Evolutionary conservation across 2,113 vertebrate species (phyloP).

Genomic region (Talpa occidentalis): DNA sequence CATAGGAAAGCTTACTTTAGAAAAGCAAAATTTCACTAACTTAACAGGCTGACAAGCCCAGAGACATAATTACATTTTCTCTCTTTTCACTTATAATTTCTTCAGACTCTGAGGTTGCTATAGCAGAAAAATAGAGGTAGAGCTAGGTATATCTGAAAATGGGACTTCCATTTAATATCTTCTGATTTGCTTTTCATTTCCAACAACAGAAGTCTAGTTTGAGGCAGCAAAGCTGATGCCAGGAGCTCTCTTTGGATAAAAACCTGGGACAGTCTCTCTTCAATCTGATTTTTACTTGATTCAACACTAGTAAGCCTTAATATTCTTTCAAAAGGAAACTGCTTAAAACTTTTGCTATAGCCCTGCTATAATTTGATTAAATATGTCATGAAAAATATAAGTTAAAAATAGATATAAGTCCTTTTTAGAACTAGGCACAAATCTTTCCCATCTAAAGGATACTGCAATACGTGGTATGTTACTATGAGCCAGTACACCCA

Average conservation of each 20-base stretch:
- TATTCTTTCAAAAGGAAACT: constrained; percentile 42
- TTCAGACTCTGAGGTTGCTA: constrained; percentile 50
- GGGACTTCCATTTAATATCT: constrained; percentile 35
- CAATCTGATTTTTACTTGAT: constrained; percentile 61
- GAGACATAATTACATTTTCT: constrained; percentile 78
- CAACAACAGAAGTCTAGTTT: constrained; percentile 41
- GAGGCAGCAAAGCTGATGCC: constrained; percentile 50
- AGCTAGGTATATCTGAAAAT: constrained; percentile 60
- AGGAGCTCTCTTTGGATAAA: constrained; percentile 21
- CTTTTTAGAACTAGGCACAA: constrained; percentile 65
- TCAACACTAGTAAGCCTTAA: background rate
- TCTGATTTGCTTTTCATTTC: constrained; percentile 36
- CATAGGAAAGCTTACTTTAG: constrained; percentile 48
- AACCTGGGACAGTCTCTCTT: constrained; percentile 21
- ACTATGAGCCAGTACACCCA: constrained; percentile 57
- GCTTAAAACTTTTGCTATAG: constrained; percentile 39
- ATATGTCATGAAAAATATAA: constrained; percentile 19
- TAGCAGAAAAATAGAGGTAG: constrained; percentile 32
- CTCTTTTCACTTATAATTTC: constrained; percentile 63
- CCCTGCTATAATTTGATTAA: constrained; percentile 51
- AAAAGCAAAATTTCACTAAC: constrained; percentile 69
- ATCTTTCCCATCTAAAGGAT: constrained; percentile 58
- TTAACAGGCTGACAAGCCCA: constrained; percentile 39
- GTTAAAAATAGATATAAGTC: constrained; percentile 34
- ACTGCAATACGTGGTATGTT: constrained; percentile 34